Evolutionary conservation across 2,888 invertebrate genomes (phyloP), one percentile per base, ranked within the genome.

Genomic region (Xylota sylvarum): DNA sequence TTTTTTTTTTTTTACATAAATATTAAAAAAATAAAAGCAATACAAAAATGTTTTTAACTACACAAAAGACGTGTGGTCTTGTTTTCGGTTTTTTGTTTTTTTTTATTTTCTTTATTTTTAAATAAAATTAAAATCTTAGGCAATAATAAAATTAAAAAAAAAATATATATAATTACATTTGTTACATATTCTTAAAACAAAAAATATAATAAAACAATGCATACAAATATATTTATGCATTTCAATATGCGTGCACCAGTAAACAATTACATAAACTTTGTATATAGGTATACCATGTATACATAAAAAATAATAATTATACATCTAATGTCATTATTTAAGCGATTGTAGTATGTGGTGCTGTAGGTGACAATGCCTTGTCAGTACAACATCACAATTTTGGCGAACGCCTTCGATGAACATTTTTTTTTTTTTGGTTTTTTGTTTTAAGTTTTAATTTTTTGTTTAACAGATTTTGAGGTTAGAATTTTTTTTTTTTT

Each of bases 391-490:
- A 55, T 81, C 80, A 77, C 76, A 76, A 81, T 76, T 78, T 78
- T 78, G 79, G 83, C 78, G 52, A 62, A 72, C 72, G 76, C 80
- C 81, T 86, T 86, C 86, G 86, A 82, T 86, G 86, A 86, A 86
- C 73, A 56, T 55, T 50, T 77, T 19, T 69, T 52, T 48, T 19
- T 69, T 52, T 48, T 43, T 55, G 14, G 40, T 14, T 60, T 14
- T 72, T 80, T 10, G 10, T 35, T 40, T 2, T 23, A 23, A 23
- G 10, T 74, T 64, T 62, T 12, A 32, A 17, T 50, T 27, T 40
- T 14, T 69, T 32, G 30, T 40, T 37, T 46, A 60, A 60, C 23
- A 19, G 10, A 46, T 35, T 82, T 82, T 77, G 65, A 64, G 77
- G 58, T 77, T 80, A 80, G 43, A 5, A 32, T 32, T 67, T 40